These are phyloP conservation scores for Poecile atricapillus DNA, from an alignment of 2,113 vertebrate species.

Conservation along the genomic window DNA sequence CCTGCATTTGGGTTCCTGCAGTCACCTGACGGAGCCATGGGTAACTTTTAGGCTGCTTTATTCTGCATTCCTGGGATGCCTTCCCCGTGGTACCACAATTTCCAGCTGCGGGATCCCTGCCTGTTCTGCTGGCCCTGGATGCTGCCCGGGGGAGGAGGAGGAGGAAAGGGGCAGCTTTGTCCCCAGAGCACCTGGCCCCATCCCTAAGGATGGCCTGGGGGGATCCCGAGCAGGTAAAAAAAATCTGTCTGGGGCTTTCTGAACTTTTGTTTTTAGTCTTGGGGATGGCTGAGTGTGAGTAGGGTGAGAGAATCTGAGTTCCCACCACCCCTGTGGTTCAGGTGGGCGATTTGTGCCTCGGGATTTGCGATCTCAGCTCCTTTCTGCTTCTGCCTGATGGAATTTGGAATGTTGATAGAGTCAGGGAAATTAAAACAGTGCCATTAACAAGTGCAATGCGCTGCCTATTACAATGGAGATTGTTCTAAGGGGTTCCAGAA, in stretches of 20 bases:
- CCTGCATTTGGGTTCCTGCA: neutral
- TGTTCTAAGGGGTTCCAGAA: neutral
- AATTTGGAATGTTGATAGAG: neutral
- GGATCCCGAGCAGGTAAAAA: conserved; percentile 48
- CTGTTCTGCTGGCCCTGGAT: conserved; percentile 21
- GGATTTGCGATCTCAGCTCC: neutral
- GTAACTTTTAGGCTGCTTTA: conserved; percentile 68
- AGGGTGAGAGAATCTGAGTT: fast-evolving
- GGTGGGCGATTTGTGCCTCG: neutral
- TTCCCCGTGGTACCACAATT: conserved; percentile 71
- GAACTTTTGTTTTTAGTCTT: neutral
- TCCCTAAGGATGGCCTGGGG: neutral
- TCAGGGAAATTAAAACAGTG: neutral
- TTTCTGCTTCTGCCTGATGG: neutral
- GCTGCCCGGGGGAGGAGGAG: neutral
- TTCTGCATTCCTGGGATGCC: conserved; percentile 87
- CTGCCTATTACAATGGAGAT: neutral
- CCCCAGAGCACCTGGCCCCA: neutral
- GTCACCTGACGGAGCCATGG: conserved; percentile 69
- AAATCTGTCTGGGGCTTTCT: neutral
- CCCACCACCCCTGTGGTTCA: fast-evolving
- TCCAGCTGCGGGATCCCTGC: conserved; percentile 78
- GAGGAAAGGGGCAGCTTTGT: neutral
- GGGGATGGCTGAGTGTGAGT: neutral
- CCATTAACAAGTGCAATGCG: neutral